Evolutionary conservation across 2,797 vertebrate genomes (phyloP).

Genomic region (Poecilia picta): DNA sequence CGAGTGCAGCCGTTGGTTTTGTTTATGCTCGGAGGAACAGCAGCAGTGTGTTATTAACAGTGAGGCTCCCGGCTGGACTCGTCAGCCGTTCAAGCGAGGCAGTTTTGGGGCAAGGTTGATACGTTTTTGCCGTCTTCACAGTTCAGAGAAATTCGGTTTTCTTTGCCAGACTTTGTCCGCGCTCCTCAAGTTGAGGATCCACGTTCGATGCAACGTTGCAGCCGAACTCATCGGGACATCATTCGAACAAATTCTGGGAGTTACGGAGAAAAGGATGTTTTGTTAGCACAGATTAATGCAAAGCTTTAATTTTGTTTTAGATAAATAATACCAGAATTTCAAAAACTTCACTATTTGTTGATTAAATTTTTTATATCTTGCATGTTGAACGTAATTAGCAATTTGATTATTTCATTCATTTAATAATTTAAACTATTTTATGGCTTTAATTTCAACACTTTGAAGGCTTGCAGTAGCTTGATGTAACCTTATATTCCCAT

Average conservation of each 20-base stretch:
- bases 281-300: neutral
- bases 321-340: neutral
- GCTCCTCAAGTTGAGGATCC: slow-evolving; percentile 7
- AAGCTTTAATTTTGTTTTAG: neutral
- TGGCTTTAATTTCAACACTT: neutral
- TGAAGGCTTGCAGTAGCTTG: neutral
- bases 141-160: slow-evolving; percentile 55
- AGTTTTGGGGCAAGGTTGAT: slow-evolving; percentile 72
- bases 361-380: neutral
- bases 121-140: slow-evolving; percentile 61
- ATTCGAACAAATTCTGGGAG: slow-evolving; percentile 93
- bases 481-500: neutral
- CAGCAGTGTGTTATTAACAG: slow-evolving; percentile 62
- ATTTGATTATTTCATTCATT: neutral
- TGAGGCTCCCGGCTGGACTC: slow-evolving; percentile 46
- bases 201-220: neutral
- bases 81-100: slow-evolving; percentile 58
- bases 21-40: slow-evolving; percentile 57
- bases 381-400: neutral
- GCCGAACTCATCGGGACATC: slow-evolving; percentile 93
- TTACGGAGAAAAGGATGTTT: slow-evolving; percentile 21
- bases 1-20: slow-evolving; percentile 56
- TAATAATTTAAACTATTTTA: neutral
- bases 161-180: slow-evolving; percentile 27
- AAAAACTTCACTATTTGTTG: neutral